Evolutionary conservation across 2,113 vertebrate species (phyloP), one percentile per base, ranked within the genome.

Genomic region (Bos javanicus): DNA sequence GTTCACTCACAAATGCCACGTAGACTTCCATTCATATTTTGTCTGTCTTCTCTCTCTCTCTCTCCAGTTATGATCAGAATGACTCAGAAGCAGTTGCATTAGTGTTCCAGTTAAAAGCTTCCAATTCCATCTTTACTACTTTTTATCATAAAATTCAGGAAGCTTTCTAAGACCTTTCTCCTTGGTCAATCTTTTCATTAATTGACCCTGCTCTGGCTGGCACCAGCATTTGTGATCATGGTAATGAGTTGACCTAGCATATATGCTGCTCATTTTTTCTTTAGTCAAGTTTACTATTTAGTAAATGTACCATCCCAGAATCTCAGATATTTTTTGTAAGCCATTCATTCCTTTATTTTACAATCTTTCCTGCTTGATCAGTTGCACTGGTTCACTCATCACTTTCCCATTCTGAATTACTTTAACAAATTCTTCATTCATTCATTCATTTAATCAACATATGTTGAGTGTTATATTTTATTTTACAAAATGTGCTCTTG

Each of bases 401-500:
- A 59, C 5, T 43, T 85, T 94, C 48, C 52, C 80, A 14, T 86
- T 88, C 52, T 88, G 23, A 93, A 84, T 96, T 82, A 87, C n/a
- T 88, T 94, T 52, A 92, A 87, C n/a, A 56, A 88, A 87, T 48
- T 67, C 11, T 90, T 81, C 33, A 62, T 74, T 89, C 26, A 36
- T 74, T 96, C 15, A 59, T 64, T 82, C 54, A 90, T 74, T 74
- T 60, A 81, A 54, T 76, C 7, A 78, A 82, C 48, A 96, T 90
- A 86, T 8, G 12, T 52, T 81, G 52, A 93, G 39, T 33, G 3
- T 82, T 91, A 74, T 33, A 23, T 50, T 64, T 83, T 62, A 43
- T n/a, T 90, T 95, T 94, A 33, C 5, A 82, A 95, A 92, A 85
- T 33, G 48, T n/a, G 28, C 56, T 94, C 57, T 87, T 96, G 71